Conservation (phyloP, 2,797 vertebrate genomes). For the Dryobates pubescens region DNA sequence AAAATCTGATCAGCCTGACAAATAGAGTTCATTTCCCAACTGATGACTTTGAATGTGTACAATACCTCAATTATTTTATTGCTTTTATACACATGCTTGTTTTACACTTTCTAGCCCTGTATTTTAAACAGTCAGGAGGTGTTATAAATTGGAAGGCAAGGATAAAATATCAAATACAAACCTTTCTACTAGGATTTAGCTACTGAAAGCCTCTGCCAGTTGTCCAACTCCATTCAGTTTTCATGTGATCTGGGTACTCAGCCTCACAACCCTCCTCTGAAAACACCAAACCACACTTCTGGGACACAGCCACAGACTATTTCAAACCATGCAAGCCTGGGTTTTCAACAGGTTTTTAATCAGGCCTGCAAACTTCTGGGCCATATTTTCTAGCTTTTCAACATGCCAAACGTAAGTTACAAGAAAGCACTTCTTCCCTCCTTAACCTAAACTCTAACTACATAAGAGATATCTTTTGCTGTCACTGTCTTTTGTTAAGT, state of each 20-base stretch:
- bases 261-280: not conserved
- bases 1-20: not conserved
- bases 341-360: constrained; percentile 26
- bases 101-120: not conserved
- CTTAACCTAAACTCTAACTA: not conserved
- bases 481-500: not conserved
- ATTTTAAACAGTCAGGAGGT: not conserved
- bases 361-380: not conserved
- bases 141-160: not conserved
- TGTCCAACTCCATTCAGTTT: not conserved
- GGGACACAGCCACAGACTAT: not conserved
- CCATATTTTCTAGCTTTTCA: not conserved
- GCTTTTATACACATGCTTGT: not conserved
- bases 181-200: not conserved
- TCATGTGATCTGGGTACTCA: not conserved
- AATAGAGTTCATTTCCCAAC: not conserved
- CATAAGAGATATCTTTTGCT: not conserved
- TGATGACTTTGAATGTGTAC: not conserved
- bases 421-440: not conserved
- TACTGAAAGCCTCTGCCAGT: not conserved
- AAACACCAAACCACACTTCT: not conserved
- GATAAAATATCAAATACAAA: not conserved
- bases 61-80: not conserved
- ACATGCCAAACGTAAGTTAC: not conserved
- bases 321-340: not conserved